Percentiles rank a stretch among this genome's conserved stretches.
These are phyloP conservation scores for Empidonax traillii DNA, from an alignment of 2,113 vertebrate species.

Conservation along the genomic window DNA sequence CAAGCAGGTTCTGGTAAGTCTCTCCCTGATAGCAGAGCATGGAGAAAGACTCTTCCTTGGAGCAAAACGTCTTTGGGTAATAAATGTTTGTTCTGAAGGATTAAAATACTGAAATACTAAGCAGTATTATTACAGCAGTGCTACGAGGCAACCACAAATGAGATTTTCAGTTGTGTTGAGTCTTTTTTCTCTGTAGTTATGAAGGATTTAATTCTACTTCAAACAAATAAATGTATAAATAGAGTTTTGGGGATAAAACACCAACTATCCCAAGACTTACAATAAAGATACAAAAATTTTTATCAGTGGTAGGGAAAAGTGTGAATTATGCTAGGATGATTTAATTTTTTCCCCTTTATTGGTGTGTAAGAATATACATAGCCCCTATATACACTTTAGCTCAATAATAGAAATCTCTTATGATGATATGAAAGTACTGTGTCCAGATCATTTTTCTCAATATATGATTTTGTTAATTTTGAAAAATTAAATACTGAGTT, in stretches of 20 bases:
- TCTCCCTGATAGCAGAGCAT: neutral
- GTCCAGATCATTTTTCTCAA: neutral
- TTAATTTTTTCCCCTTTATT: neutral
- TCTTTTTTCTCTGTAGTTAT: neutral
- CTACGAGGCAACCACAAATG: neutral
- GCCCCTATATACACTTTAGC: neutral
- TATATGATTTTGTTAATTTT: neutral
- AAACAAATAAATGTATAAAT: neutral
- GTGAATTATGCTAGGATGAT: neutral
- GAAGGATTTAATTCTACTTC: neutral
- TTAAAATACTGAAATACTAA: neutral
- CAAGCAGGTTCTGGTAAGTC: constrained; percentile 74
- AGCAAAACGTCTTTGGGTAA: neutral
- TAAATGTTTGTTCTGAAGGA: neutral
- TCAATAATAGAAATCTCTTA: neutral
- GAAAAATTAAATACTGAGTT: neutral
- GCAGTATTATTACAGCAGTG: neutral
- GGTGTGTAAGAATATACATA: neutral
- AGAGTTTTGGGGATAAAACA: neutral
- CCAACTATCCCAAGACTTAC: neutral
- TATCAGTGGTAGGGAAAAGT: neutral
- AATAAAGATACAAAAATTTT: neutral
- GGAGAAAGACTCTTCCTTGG: neutral
- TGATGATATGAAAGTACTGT: neutral
- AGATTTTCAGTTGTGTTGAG: neutral